Conservation (phyloP, 1,140 invertebrate species). For the Anthonomus grandis region DNA sequence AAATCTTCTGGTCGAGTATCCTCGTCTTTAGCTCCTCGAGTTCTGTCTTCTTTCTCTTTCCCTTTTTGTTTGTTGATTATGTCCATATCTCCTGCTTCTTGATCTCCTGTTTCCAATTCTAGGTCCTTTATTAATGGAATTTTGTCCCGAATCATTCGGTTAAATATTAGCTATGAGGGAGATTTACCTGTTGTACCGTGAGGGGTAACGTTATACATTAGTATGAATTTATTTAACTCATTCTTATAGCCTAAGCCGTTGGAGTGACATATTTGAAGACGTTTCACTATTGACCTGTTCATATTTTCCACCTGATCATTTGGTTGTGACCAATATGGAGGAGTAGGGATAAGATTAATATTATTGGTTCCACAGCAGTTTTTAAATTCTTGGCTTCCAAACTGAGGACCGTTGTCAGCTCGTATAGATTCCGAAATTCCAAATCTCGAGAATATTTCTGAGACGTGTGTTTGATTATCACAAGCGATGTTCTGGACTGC, state of each 20-base stretch:
- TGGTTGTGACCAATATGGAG: slow-evolving; percentile 38
- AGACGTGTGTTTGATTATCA: slow-evolving; percentile 10
- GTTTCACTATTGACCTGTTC: slow-evolving; percentile 40
- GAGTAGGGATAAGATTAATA: slow-evolving; percentile 21
- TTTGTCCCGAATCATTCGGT: slow-evolving; percentile 36
- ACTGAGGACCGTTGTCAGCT: slow-evolving; percentile 38
- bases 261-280: slow-evolving; percentile 18
- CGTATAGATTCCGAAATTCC: slow-evolving; percentile 25
- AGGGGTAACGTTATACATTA: slow-evolving; percentile 44
- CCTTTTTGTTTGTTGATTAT: slow-evolving; percentile 30
- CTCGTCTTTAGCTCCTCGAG: slow-evolving; percentile 15
- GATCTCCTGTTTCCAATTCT: slow-evolving; percentile 7
- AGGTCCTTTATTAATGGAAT: slow-evolving; percentile 32
- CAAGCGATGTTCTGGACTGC: slow-evolving; percentile 23
- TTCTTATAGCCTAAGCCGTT: slow-evolving; percentile 29
- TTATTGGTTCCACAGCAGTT: slow-evolving; percentile 27
- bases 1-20: slow-evolving; percentile 27
- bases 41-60: slow-evolving; percentile 28
- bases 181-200: slow-evolving; percentile 43
- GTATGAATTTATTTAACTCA: slow-evolving; percentile 32
- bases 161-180: slow-evolving; percentile 43
- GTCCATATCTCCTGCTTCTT: slow-evolving; percentile 30
- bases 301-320: slow-evolving; percentile 45
- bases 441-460: slow-evolving; percentile 24
- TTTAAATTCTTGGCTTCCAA: slow-evolving; percentile 33